Evolutionary conservation across 2,888 invertebrate species (phyloP).

Genomic region (Plagodis dolabraria): DNA sequence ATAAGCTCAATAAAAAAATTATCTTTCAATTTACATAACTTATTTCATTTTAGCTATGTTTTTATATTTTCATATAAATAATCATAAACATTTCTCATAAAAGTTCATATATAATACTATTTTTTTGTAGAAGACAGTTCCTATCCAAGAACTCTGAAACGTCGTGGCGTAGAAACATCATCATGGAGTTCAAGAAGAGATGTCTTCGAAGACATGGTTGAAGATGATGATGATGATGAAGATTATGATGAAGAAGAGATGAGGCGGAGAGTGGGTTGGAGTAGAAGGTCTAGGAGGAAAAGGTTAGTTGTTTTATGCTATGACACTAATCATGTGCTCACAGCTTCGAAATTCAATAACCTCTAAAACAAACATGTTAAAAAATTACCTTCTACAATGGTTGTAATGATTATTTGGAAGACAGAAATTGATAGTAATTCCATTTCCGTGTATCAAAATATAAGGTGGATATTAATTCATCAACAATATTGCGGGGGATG

Average conservation of each 20-base stretch:
- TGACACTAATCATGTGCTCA: not conserved
- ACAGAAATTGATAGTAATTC: too few relatives aligned
- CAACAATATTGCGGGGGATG: too few relatives aligned
- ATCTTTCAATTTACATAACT: not conserved
- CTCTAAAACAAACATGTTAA: too few relatives aligned
- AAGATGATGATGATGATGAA: conserved; percentile 29
- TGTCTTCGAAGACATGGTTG: conserved; percentile 18
- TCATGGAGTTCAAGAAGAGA: conserved; percentile 14
- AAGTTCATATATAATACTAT: too few relatives aligned
- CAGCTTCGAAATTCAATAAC: not conserved
- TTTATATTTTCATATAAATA: not conserved
- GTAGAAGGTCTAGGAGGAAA: conserved; percentile 19
- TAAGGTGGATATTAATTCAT: too few relatives aligned
- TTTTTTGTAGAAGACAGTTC: conserved; percentile 7
- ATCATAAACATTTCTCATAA: not conserved
- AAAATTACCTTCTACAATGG: too few relatives aligned
- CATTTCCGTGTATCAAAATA: too few relatives aligned
- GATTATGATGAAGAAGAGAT: conserved; percentile 27
- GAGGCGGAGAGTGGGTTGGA: conserved; percentile 1
- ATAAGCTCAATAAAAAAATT: too few relatives aligned
- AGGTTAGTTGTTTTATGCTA: conserved; percentile 18
- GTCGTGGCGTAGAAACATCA: conserved; percentile 15
- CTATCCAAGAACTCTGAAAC: conserved; percentile 2
- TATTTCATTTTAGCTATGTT: not conserved
- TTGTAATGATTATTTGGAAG: too few relatives aligned